Evolutionary conservation across 2,113 vertebrate genomes (phyloP).

Genomic region (Oryzias curvinotus): DNA sequence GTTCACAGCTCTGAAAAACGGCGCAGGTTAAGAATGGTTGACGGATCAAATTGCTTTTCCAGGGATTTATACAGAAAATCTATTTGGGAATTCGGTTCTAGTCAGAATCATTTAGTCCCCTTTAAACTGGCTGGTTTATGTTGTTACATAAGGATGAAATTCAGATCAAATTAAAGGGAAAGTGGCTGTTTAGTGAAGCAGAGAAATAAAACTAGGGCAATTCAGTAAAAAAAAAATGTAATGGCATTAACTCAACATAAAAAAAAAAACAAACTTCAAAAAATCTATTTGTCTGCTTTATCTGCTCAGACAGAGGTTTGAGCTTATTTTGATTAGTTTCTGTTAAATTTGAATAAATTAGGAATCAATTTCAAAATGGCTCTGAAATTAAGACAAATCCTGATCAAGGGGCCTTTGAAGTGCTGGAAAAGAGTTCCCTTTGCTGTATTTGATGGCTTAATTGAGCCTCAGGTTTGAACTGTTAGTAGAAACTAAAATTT

Average conservation of each 20-base stretch:
- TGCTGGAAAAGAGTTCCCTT: conserved; percentile 5
- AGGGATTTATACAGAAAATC: not conserved
- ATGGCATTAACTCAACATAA: no score
- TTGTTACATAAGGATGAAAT: conserved; percentile 44
- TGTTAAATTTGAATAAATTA: no score
- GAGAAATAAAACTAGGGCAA: conserved; percentile 19
- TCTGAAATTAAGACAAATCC: no score
- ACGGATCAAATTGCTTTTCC: not conserved
- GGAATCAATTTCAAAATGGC: no score
- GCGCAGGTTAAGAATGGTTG: not conserved
- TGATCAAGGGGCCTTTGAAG: conserved; percentile 1
- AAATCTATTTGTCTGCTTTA: no score
- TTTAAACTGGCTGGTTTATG: conserved; percentile 15
- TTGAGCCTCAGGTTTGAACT: conserved; percentile 20
- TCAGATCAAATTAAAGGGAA: conserved; percentile 31
- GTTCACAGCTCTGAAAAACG: conserved; percentile 10
- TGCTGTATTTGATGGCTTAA: conserved; percentile 8
- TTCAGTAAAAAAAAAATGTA: no score
- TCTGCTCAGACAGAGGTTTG: no score
- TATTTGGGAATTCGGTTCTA: not conserved
- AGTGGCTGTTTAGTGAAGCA: not conserved
- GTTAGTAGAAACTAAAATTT: conserved; percentile 10
- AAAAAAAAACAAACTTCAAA: no score
- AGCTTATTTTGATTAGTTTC: no score
- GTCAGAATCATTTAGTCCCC: conserved; percentile 16